Base-by-base conservation (phyloP, 2,888 invertebrate species). In the Rhamnusium bicolor region DNA sequence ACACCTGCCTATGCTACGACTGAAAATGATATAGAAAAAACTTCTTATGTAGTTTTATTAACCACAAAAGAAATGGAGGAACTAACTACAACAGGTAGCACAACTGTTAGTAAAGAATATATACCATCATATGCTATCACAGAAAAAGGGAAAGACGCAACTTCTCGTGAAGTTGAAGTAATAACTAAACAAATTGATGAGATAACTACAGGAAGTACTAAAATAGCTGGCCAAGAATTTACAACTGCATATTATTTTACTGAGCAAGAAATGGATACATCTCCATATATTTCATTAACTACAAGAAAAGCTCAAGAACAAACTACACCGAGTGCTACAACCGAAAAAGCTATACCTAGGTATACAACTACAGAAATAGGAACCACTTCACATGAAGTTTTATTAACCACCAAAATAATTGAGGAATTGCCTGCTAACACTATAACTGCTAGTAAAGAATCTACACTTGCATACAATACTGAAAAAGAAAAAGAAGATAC, bases 261-360 rank as follows among this genome's bases (percentile, higher is more conserved):
- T 1, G 19, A 24, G 12, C 62, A 46, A 16, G 56, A 53, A 5
- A 46, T 47, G 3, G 60, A 73, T 46, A 69, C 63, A 40, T 58
- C 73, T 18, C 71, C 73, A 60, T 71, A 73, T 61, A 69, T 68
- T 6, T 4, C 67, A 4, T 69, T 75, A 12, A 75, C 74, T 14
- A 73, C 74, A 16, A 49, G 65, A 63, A 69, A 74, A 75, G n/a
- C 74, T 18, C 12, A 76, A 8, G 49, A 49, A 47, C 19, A 18
- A 51, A 29, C 21, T 1, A 49, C 63, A 18, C 18, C 19, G 4
- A 14, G 29, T 14, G 12, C 29, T 27, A 51, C 65, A 32, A 54
- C 14, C 46, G 16, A 24, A 24, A 27, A 49, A 62, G 24, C 14
- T 47, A 47, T 49, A 14, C 62, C 62, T 21, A 1, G 1, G 10